Evolutionary conservation across 2,113 vertebrate species (phyloP).

Genomic region (Manacus vitellinus): DNA sequence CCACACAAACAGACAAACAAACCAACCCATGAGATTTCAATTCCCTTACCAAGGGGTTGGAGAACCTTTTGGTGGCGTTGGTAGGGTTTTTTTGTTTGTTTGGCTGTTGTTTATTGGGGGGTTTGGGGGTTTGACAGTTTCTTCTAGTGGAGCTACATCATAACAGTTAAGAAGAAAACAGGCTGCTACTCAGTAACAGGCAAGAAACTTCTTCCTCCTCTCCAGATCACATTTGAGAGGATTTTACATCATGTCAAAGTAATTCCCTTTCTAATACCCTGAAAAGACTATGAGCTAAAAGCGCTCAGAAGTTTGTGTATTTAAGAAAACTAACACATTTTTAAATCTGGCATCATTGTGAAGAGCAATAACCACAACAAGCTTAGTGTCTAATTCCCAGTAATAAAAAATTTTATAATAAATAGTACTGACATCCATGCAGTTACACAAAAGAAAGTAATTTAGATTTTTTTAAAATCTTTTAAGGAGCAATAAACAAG

Average conservation of each 20-base stretch:
- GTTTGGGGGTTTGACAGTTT: background rate
- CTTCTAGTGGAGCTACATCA: background rate
- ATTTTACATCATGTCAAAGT: background rate
- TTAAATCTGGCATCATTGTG: background rate
- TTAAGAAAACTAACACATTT: background rate
- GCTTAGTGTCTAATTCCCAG: background rate
- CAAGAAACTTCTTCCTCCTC: background rate
- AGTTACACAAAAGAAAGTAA: background rate
- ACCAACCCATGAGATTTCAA: background rate
- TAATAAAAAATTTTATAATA: background rate
- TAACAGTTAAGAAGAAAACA: background rate
- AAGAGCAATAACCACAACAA: background rate
- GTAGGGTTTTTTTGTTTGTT: background rate
- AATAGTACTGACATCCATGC: background rate
- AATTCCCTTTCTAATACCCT: background rate
- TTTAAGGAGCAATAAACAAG: background rate
- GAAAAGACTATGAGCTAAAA: background rate
- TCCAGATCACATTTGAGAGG: background rate
- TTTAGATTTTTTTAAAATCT: background rate
- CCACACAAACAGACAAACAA: background rate
- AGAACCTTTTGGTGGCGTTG: background rate
- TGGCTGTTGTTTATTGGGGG: background rate
- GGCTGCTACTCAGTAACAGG: background rate
- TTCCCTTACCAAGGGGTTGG: background rate
- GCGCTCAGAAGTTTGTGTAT: background rate